Evolutionary conservation across 2,888 invertebrate species (phyloP).

Genomic region (Aspidapion aeneum): DNA sequence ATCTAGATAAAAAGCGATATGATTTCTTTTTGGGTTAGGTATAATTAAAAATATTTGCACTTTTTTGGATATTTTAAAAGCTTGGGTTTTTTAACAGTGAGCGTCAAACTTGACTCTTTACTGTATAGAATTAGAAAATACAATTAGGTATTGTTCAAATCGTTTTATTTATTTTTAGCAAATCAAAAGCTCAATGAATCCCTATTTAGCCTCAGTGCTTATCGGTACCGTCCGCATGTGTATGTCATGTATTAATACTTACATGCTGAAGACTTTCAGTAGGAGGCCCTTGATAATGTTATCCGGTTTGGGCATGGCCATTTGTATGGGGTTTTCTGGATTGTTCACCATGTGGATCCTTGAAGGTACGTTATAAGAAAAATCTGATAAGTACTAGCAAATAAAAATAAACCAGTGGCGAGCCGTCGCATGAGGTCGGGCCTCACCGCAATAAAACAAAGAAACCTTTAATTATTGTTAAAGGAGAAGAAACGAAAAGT

Average conservation of each 20-base stretch:
- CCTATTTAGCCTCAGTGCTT: slow-evolving; percentile 55
- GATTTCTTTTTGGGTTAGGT: too few relatives aligned
- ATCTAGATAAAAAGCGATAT: too few relatives aligned
- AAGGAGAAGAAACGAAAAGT: too few relatives aligned
- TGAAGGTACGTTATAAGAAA: slow-evolving; percentile 35
- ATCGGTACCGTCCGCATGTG: slow-evolving; percentile 55
- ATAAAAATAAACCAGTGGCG: too few relatives aligned
- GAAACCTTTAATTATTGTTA: too few relatives aligned
- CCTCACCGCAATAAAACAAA: neutral
- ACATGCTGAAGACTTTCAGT: slow-evolving; percentile 52
- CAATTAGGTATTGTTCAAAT: too few relatives aligned
- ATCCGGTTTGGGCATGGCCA: slow-evolving; percentile 54
- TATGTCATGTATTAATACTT: slow-evolving; percentile 57
- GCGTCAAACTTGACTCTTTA: too few relatives aligned
- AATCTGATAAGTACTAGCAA: neutral
- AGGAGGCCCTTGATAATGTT: slow-evolving; percentile 53
- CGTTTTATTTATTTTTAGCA: slow-evolving; percentile 45
- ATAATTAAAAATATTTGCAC: too few relatives aligned
- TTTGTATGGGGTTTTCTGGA: slow-evolving; percentile 56
- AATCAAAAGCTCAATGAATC: slow-evolving; percentile 51
- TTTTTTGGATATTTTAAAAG: too few relatives aligned
- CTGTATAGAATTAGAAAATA: too few relatives aligned
- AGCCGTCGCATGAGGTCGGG: too few relatives aligned
- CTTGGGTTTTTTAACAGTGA: too few relatives aligned
- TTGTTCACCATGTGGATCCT: slow-evolving; percentile 51